These are phyloP conservation scores for Pampusana beccarii DNA, from an alignment of 2,113 vertebrate genomes.

Conservation along the genomic window DNA sequence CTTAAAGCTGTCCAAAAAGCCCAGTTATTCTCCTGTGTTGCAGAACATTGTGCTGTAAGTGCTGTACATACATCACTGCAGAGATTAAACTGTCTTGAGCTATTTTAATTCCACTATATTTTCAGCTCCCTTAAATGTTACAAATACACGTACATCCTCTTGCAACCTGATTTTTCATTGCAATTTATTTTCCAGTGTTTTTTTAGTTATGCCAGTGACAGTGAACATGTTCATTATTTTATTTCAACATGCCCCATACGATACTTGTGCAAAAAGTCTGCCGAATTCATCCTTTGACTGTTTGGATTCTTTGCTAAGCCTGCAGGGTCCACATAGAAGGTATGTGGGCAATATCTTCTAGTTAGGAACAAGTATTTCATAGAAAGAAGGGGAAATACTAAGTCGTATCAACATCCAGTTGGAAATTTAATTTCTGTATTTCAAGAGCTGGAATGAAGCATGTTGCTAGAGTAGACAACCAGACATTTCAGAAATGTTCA, in stretches of 20 bases:
- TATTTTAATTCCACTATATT: constrained; percentile 21
- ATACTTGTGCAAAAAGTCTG: background rate
- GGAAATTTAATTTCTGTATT: background rate
- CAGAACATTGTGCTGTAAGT: background rate
- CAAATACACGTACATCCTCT: background rate
- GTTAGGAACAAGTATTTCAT: background rate
- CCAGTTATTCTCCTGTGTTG: background rate
- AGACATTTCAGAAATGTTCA: background rate
- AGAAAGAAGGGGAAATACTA: background rate
- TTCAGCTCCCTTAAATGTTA: background rate
- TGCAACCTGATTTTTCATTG: background rate
- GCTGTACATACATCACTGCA: background rate
- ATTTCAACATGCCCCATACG: background rate
- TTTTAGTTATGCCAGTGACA: background rate
- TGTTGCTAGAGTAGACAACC: background rate
- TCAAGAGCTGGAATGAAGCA: background rate
- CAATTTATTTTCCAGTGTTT: background rate
- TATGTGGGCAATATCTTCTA: background rate
- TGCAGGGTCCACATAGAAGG: background rate
- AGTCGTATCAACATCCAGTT: background rate
- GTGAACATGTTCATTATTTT: background rate
- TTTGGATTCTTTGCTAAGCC: background rate
- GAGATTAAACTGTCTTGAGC: background rate
- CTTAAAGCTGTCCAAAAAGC: background rate
- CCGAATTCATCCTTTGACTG: background rate